These are phyloP conservation scores for Papilio elwesi DNA, from an alignment of 2,888 invertebrate species.

Conservation along the genomic window DNA sequence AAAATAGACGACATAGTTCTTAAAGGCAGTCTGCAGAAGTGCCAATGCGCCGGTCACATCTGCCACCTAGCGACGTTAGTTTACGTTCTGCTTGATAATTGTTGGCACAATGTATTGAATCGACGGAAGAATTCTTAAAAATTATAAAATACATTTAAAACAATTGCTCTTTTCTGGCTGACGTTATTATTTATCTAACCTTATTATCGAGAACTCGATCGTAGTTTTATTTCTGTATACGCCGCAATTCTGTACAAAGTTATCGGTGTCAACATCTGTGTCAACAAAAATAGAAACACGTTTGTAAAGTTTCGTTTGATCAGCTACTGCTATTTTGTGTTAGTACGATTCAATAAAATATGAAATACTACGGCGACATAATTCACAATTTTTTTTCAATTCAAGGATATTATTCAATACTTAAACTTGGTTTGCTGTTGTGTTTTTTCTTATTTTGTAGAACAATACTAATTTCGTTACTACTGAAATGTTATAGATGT, in stretches of 20 bases:
- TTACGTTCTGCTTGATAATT: too few relatives aligned
- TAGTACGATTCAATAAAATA: too few relatives aligned
- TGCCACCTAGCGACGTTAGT: too few relatives aligned
- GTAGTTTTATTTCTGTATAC: conserved; percentile 31
- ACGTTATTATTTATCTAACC: conserved; percentile 22
- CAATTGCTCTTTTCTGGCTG: not conserved
- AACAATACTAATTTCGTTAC: too few relatives aligned
- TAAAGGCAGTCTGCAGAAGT: too few relatives aligned
- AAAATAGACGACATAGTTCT: too few relatives aligned
- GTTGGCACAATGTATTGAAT: too few relatives aligned
- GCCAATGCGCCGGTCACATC: too few relatives aligned
- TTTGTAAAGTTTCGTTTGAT: conserved; percentile 16
- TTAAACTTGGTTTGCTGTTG: too few relatives aligned
- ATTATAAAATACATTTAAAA: not conserved
- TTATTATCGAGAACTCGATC: conserved; percentile 15
- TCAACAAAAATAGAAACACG: conserved; percentile 38
- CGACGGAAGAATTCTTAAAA: not conserved
- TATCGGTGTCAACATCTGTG: conserved; percentile 34
- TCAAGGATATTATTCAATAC: too few relatives aligned
- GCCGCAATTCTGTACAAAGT: conserved; percentile 8
- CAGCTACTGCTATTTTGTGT: not conserved
- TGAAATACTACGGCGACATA: not conserved
- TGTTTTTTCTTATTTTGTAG: too few relatives aligned
- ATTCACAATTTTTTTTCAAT: not conserved
- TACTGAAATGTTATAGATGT: too few relatives aligned